Base-by-base conservation (phyloP, 2,113 vertebrate genomes). In the Eonycteris spelaea region DNA sequence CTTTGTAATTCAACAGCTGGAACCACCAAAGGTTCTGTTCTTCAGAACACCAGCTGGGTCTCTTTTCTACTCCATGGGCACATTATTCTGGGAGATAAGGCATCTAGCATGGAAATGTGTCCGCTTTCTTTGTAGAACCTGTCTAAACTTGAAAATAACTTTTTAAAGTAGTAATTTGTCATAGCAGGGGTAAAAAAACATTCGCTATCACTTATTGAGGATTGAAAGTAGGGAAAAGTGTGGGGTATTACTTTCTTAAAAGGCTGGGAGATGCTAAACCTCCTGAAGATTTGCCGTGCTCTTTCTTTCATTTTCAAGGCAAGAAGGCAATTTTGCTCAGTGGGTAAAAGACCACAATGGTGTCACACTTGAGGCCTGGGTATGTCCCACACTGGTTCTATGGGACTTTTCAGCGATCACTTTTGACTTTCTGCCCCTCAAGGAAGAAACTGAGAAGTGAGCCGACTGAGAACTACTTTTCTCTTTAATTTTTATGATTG, bases 151-250 rank as follows among this genome's bases (percentile, higher is more conserved):
- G 90, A 93, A 93, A 95, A 90, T 38, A 51, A 74, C 8, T 10
- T 86, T 92, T 91, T 51, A 30, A 96, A 93, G 94, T 91, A 96
- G 78, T 57, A 86, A 79, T 96, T 95, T 96, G 57, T 86, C 57
- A 38, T 92, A 53, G 77, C 92, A 73, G 83, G 90, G n/a, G 43
- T 18, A 51, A 51, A 51, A 51, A 45, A 71, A 70, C 30, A 11
- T 9, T 86, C 28, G 7, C 55, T 6, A 57, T 68, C 28, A 33
- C 67, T 91, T 88, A 24, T 3, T 28, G 55, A 70, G 51, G 22
- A 43, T 13, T 83, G 35, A 13, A 43, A 55, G 24, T 51, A 45
- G 22, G 40, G 63, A 22, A 74, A 90, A 84, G 6, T 55, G 28
- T 74, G 40, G 59, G 45, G 24, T 75, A 45, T 68, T 67, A 65